Evolutionary conservation across 2,113 vertebrate species (phyloP).

Genomic region (Platichthys flesus): DNA sequence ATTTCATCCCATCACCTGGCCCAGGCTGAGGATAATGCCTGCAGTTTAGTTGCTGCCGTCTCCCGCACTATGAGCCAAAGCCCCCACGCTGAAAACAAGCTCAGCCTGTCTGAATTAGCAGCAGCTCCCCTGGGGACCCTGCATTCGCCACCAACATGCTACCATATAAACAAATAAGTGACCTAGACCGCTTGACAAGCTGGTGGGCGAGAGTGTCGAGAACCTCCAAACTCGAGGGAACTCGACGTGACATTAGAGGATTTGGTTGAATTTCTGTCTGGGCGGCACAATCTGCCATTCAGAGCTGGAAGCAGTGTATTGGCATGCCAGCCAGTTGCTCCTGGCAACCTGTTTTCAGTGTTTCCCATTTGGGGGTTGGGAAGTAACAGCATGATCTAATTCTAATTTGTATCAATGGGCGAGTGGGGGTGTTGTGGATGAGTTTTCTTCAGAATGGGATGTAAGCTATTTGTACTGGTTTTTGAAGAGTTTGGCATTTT

Average conservation of each 20-base stretch:
- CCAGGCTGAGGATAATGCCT: slow-evolving; percentile 43
- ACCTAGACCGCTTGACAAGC: slow-evolving; percentile 11
- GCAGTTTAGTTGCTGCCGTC: slow-evolving; percentile 48
- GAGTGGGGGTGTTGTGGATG: background rate
- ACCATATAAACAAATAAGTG: slow-evolving; percentile 21
- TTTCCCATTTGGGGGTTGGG: slow-evolving; percentile 35
- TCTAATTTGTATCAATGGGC: slow-evolving; percentile 20
- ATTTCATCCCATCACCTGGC: slow-evolving; percentile 66
- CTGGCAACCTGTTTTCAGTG: slow-evolving; percentile 46
- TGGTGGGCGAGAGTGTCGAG: slow-evolving; percentile 8
- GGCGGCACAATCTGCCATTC: slow-evolving; percentile 54
- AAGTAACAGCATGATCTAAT: slow-evolving; percentile 38
- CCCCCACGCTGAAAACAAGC: slow-evolving; percentile 41
- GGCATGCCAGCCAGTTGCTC: slow-evolving; percentile 36
- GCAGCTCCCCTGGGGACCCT: slow-evolving; percentile 21
- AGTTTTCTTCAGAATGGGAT: slow-evolving; percentile 2
- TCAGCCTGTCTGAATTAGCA: slow-evolving; percentile 42
- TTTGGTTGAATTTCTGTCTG: slow-evolving; percentile 29
- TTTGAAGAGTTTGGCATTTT: background rate
- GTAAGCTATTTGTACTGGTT: background rate
- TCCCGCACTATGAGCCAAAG: slow-evolving; percentile 18
- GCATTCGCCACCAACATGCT: slow-evolving; percentile 35
- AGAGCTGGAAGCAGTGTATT: slow-evolving; percentile 26
- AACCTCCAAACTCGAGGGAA: background rate
- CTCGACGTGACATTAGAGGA: slow-evolving; percentile 42